A percentile compares a stretch with the other conserved stretches of the same genome.
Evolutionary conservation across 2,113 vertebrate species (phyloP).

Genomic region (Corythaixoides concolor): DNA sequence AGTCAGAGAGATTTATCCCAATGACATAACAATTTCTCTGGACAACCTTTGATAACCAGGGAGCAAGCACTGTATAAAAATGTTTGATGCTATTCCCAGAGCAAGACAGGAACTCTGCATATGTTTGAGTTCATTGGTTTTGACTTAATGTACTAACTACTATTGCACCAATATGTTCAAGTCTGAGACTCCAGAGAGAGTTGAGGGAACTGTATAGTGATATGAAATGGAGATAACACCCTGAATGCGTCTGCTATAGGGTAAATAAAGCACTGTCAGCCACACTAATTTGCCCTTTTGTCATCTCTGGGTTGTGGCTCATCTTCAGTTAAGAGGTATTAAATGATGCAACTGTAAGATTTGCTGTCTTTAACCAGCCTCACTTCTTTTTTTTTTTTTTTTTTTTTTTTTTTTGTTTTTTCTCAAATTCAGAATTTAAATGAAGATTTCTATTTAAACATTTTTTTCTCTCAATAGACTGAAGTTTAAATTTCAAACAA

Average conservation of each 20-base stretch:
- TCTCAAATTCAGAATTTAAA: constrained; percentile 51
- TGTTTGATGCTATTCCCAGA: neutral
- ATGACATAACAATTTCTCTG: neutral
- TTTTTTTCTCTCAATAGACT: constrained; percentile 65
- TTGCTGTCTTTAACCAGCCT: constrained; percentile 18
- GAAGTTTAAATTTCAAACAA: constrained; percentile 71
- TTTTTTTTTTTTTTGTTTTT: constrained; percentile 8
- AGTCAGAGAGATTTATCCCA: neutral
- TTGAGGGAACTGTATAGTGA: neutral
- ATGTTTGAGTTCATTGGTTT: neutral
- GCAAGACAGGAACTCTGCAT: neutral
- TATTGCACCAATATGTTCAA: neutral
- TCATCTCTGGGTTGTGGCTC: neutral
- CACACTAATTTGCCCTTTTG: neutral
- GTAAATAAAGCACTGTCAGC: neutral
- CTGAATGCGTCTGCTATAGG: neutral
- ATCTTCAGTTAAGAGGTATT: neutral
- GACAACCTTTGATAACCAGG: neutral
- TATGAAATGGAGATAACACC: neutral
- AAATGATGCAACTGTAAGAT: neutral
- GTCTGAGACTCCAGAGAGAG: neutral
- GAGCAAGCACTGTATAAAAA: neutral
- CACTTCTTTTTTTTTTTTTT: neutral
- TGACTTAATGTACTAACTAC: neutral
- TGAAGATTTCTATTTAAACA: constrained; percentile 50